Conservation (phyloP, 53 echinoderm and acorn worm species). For the Astropecten irregularis region DNA sequence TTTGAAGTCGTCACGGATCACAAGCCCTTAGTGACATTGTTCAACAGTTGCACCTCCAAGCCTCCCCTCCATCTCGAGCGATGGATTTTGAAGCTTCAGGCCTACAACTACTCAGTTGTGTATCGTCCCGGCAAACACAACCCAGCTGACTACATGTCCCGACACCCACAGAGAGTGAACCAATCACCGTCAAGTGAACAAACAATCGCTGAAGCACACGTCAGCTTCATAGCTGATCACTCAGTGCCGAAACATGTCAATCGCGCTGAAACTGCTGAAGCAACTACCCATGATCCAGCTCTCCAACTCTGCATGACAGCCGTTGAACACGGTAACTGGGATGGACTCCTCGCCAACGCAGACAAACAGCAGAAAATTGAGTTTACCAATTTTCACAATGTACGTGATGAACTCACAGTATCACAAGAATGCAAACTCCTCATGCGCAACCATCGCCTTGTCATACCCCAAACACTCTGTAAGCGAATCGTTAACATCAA, state of each 20-base stretch:
- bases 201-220: neutral
- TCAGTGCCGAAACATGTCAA: no score
- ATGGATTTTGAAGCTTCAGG: neutral
- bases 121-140: no score
- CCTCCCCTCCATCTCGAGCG: neutral
- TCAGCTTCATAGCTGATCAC: neutral
- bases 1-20: constrained; percentile 2
- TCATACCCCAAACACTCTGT: no score
- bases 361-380: neutral
- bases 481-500: neutral
- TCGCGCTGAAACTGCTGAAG: no score
- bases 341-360: neutral
- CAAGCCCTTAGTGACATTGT: constrained; percentile 1
- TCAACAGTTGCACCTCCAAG: constrained; percentile 9
- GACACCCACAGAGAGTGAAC: no score
- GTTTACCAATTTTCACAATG: constrained; percentile 25
- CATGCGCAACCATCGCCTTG: neutral
- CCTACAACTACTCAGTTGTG: constrained; percentile 51
- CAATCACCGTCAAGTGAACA: no score
- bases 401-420: no score
- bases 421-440: constrained; percentile 3
- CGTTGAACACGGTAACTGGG: neutral
- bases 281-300: neutral
- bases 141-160: no score
- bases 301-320: neutral